Base-by-base conservation (phyloP, 2,113 vertebrate genomes). In the Phyllostomus discolor region DNA sequence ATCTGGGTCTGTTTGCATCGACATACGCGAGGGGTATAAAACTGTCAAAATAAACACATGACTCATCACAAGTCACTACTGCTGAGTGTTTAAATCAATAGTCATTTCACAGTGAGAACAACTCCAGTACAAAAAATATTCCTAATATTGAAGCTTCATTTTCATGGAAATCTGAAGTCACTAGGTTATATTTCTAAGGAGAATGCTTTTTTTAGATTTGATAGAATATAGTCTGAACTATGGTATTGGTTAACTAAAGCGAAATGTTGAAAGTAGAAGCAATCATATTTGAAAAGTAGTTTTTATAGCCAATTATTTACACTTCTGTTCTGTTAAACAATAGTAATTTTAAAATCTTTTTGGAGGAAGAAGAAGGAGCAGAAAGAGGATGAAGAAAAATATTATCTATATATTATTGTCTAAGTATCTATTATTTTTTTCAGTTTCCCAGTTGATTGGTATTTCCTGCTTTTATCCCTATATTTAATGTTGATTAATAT, bases 201-300 rank as follows among this genome's bases (percentile, higher is more conserved):
- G 31, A 91, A 62, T 90, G 50, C 79, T 72, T 62, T 82, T 85
- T 78, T 62, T 97, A 95, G 95, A 96, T 41, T 72, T 95, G 89
- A 52, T 10, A 66, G 38, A 43, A 46, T 7, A 88, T 43, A 92
- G 96, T 90, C 41, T 92, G 35, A 54, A 10, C 17, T 10, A 1
- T 69, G 80, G 19, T 28, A 87, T 95, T 62, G 4, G n/a, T 28
- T 28, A 76, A 88, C 15, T 59, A 80, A 67, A 69, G 4, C 62
- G 67, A 96, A 96, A 90, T 33, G 91, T 41, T 64, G 4, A 20
- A 76, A 69, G 4, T 66, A 54, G 98, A 97, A 15, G 35, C 22
- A 69, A 91, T 72, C 9, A 35, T 35, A 41, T 64, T 66, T 76
- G 20, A 57, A 59, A 46, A 31, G 15, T 38, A 90, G 0, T 86